Evolutionary conservation across 2,888 invertebrate genomes (phyloP).

Genomic region (Aleiodes testaceus): DNA sequence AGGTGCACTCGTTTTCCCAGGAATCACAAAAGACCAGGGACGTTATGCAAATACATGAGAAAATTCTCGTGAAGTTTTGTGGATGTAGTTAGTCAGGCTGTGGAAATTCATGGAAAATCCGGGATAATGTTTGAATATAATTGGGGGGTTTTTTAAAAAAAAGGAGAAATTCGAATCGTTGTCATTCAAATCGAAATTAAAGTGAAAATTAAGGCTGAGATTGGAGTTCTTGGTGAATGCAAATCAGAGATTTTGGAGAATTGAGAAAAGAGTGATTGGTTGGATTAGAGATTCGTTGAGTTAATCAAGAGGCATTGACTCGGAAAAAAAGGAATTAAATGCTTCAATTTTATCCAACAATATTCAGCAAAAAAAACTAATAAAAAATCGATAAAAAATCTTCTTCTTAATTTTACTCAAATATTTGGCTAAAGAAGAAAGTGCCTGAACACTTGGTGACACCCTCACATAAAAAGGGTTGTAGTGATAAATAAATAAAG

Average conservation of each 20-base stretch:
- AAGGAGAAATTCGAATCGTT: conserved; percentile 54
- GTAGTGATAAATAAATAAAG: background rate
- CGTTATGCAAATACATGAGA: conserved; percentile 63
- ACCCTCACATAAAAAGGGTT: background rate
- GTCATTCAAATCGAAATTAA: conserved; percentile 72
- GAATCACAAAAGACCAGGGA: conserved; percentile 64
- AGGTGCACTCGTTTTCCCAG: conserved; percentile 57
- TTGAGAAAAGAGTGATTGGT: conserved; percentile 42
- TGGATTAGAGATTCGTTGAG: conserved; percentile 58
- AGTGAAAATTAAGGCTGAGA: conserved; percentile 70
- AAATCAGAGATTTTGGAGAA: conserved; percentile 64
- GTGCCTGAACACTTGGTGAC: background rate
- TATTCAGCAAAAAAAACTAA: background rate
- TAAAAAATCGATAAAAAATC: no score
- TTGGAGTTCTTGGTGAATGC: conserved; percentile 68
- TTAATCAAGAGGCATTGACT: conserved; percentile 63
- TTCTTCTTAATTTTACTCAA: no score
- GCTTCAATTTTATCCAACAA: background rate
- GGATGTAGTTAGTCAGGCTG: conserved; percentile 46
- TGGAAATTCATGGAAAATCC: conserved; percentile 12
- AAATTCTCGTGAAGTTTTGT: conserved; percentile 28
- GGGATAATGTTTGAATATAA: conserved; percentile 20
- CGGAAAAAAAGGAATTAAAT: conserved; percentile 57
- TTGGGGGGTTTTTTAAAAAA: conserved; percentile 27
- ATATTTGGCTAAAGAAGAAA: background rate